Conservation (phyloP, 1,140 invertebrate genomes). For the Drosophila neocordata region DNA sequence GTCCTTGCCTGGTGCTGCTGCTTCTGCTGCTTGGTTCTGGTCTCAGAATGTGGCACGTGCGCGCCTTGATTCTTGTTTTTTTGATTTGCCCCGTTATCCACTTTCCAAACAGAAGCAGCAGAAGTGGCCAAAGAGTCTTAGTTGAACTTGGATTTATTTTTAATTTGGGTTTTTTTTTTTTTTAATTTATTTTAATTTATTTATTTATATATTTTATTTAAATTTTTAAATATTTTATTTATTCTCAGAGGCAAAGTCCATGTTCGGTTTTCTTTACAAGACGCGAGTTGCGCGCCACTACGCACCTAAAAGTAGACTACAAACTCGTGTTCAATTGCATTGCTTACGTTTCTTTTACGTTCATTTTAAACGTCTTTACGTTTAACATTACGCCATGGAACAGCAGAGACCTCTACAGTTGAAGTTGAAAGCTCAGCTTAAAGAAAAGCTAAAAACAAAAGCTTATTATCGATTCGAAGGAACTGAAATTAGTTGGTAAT, state of each 20-base stretch:
- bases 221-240: constrained; percentile 18
- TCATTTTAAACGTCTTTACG: background rate
- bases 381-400: background rate
- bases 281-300: constrained; percentile 70
- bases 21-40: background rate
- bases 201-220: constrained; percentile 14
- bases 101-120: background rate
- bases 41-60: constrained; percentile 1
- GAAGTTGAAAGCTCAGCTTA: background rate
- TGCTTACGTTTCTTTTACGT: constrained; percentile 1
- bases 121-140: background rate
- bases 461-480: background rate
- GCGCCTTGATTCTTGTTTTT: background rate
- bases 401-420: background rate
- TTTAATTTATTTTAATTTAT: background rate
- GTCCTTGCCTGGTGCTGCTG: background rate
- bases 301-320: constrained; percentile 82
- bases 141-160: background rate
- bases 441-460: background rate
- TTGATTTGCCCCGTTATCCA: background rate
- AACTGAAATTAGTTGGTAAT: background rate
- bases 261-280: constrained; percentile 25
- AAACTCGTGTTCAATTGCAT: constrained; percentile 41
- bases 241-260: constrained; percentile 18
- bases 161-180: background rate